Evolutionary conservation across 1,140 invertebrate genomes (phyloP).

Genomic region (Eumeta japonica): DNA sequence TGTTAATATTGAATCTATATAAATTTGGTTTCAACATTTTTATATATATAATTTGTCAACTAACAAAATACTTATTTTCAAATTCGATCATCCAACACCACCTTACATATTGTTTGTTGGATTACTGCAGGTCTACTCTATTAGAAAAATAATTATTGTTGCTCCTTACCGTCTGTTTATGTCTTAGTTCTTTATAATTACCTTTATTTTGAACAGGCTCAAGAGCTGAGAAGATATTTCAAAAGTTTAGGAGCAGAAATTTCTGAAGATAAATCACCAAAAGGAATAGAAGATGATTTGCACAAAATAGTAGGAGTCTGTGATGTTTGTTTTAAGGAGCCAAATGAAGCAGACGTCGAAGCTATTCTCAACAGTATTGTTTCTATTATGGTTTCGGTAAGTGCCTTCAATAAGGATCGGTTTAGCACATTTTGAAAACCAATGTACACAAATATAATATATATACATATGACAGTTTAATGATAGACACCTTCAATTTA

Average conservation of each 20-base stretch:
- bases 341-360: slow-evolving; percentile 77
- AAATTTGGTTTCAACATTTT: too few species aligned
- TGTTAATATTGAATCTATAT: too few species aligned
- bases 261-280: slow-evolving; percentile 83
- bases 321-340: slow-evolving; percentile 87
- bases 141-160: too few species aligned
- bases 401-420: slow-evolving; percentile 33
- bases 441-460: neutral
- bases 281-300: slow-evolving; percentile 90
- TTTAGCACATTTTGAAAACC: neutral
- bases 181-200: slow-evolving; percentile 2
- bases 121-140: too few species aligned
- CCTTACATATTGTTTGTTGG: too few species aligned
- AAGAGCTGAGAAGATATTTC: slow-evolving; percentile 85
- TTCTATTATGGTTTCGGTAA: slow-evolving; percentile 86
- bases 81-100: too few species aligned
- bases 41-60: too few species aligned
- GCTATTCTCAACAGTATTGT: slow-evolving; percentile 87
- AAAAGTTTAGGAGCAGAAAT: slow-evolving; percentile 90
- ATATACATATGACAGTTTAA: neutral
- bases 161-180: too few species aligned
- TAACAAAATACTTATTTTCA: neutral
- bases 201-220: slow-evolving; percentile 64
- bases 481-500: too few species aligned
- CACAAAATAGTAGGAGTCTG: slow-evolving; percentile 93